These are phyloP conservation scores for Melanargia galathea DNA, from an alignment of 2,888 invertebrate species.

Conservation along the genomic window DNA sequence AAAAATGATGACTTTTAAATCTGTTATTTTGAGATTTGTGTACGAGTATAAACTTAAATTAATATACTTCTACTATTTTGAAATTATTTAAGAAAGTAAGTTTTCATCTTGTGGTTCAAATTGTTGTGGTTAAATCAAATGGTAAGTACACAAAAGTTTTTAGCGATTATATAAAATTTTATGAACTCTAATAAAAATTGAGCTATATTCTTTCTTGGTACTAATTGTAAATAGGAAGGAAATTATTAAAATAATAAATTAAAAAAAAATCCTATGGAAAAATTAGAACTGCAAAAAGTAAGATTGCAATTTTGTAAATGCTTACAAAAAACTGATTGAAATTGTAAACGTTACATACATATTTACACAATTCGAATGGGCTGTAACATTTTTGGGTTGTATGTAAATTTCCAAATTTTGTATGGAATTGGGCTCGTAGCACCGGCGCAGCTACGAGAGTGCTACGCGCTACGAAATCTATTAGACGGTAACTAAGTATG, in stretches of 20 bases:
- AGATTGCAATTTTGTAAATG: neutral
- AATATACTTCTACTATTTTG: too few species aligned
- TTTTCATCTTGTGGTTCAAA: too few species aligned
- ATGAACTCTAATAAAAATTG: too few species aligned
- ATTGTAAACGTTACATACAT: neutral
- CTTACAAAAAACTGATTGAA: neutral
- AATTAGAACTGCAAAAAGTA: neutral
- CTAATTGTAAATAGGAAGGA: too few species aligned
- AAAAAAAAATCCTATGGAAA: neutral
- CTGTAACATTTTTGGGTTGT: slow-evolving; percentile 19
- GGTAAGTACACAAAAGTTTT: too few species aligned
- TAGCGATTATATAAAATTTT: too few species aligned
- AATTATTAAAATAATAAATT: neutral
- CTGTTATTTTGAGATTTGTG: too few species aligned
- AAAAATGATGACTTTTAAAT: too few species aligned
- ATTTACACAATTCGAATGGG: slow-evolving; percentile 7
- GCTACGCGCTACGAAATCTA: slow-evolving; percentile 65
- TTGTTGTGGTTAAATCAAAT: too few species aligned
- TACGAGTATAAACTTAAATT: too few species aligned
- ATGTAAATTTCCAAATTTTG: slow-evolving; percentile 39
- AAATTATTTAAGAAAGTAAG: too few species aligned
- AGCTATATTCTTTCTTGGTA: too few species aligned
- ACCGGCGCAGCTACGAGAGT: slow-evolving; percentile 56
- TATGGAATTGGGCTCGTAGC: slow-evolving; percentile 57
- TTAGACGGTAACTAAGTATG: slow-evolving; percentile 27